Conservation (phyloP, 1,140 invertebrate species). For the Drosophila lacteicornis region DNA sequence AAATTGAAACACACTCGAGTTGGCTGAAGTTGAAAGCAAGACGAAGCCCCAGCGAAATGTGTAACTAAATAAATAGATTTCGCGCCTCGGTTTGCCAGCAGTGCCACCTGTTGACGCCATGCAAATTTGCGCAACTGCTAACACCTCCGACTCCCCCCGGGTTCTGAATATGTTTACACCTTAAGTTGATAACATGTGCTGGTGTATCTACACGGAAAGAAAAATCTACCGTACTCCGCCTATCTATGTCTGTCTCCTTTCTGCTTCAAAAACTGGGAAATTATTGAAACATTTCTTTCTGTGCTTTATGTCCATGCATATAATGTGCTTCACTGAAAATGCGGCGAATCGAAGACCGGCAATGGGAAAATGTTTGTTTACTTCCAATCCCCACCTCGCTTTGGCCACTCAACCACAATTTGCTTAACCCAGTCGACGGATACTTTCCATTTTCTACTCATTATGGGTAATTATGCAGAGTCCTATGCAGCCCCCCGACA, state of each 20-base stretch:
- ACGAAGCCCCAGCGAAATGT: slow-evolving; percentile 50
- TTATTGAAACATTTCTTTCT: background rate
- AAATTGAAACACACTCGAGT: slow-evolving; percentile 60
- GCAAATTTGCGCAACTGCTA: slow-evolving; percentile 77
- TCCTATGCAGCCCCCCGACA: slow-evolving; percentile 16
- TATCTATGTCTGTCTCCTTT: no score
- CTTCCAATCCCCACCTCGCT: background rate
- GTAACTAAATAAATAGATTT: slow-evolving; percentile 78
- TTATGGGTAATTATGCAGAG: slow-evolving; percentile 49
- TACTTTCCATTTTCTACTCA: slow-evolving; percentile 55
- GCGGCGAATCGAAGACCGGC: slow-evolving; percentile 29
- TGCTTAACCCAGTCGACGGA: slow-evolving; percentile 41
- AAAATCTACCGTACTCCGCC: no score
- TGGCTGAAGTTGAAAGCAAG: slow-evolving; percentile 51
- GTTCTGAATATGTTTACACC: slow-evolving; percentile 58
- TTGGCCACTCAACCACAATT: slow-evolving; percentile 40
- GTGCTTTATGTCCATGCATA: background rate
- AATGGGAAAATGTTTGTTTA: slow-evolving; percentile 47
- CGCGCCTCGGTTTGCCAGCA: slow-evolving; percentile 50
- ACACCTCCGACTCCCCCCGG: slow-evolving; percentile 13
- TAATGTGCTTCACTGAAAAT: slow-evolving; percentile 25
- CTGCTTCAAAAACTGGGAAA: no score
- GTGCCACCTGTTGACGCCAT: slow-evolving; percentile 74
- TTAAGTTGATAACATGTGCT: slow-evolving; percentile 21
- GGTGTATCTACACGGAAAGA: slow-evolving; percentile 2